phyloP scores from a whole-genome alignment of 2,113 vertebrate species.

The Thalassoma bifasciatum region DNA sequence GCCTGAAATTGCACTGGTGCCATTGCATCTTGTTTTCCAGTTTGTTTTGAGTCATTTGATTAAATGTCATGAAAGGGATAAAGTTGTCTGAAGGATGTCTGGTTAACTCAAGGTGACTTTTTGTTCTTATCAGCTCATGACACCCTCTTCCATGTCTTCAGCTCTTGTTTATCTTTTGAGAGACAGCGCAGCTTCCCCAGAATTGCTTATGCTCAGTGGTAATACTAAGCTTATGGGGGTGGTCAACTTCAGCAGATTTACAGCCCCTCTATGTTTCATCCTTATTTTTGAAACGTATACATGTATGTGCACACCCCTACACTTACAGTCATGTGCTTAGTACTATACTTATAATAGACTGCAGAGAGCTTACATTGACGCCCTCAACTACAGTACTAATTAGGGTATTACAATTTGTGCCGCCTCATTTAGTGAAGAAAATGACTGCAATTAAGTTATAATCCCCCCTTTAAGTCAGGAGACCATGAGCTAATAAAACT shows the following conservation, averaged over 20 bases:
- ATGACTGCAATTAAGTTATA: slow-evolving; percentile 67
- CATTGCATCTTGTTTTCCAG: too few species aligned
- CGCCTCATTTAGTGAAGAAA: slow-evolving; percentile 69
- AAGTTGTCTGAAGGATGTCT: too few species aligned
- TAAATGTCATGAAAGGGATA: too few species aligned
- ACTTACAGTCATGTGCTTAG: slow-evolving; percentile 5
- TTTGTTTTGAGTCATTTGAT: too few species aligned
- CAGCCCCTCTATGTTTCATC: not conserved
- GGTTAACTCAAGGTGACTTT: too few species aligned
- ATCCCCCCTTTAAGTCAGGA: slow-evolving; percentile 55
- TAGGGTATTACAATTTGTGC: slow-evolving; percentile 67
- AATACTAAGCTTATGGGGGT: not conserved
- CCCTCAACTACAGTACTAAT: slow-evolving; percentile 59
- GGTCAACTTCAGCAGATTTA: not conserved
- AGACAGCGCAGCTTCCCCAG: not conserved
- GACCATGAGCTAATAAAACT: slow-evolving; percentile 45
- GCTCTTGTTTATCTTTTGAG: too few species aligned
- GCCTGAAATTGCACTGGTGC: too few species aligned
- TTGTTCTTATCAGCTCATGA: too few species aligned
- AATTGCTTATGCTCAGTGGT: not conserved
- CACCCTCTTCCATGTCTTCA: not conserved
- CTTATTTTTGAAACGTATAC: not conserved
- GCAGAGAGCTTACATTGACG: slow-evolving; percentile 30
- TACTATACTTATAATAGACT: slow-evolving; percentile 20
- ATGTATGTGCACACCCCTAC: not conserved